Evolutionary conservation across 2,888 invertebrate genomes (phyloP).

Genomic region (Heliconius sara): DNA sequence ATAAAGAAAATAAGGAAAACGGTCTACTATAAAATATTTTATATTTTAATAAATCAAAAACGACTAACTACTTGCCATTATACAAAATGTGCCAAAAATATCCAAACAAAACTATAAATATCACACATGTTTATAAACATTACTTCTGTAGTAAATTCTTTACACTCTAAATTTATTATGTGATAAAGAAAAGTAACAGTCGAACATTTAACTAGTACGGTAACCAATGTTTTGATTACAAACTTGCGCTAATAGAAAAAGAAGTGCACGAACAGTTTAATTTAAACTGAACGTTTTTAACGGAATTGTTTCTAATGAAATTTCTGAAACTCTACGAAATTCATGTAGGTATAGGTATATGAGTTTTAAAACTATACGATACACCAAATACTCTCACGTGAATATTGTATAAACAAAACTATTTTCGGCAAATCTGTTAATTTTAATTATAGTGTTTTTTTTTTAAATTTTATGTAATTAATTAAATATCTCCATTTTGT

Average conservation of each 20-base stretch:
- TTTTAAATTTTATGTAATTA: no score
- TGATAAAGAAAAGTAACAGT: constrained; percentile 20
- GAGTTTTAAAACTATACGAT: neutral
- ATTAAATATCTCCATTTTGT: no score
- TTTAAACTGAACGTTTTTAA: constrained; percentile 22
- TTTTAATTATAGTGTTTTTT: no score
- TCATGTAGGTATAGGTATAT: neutral
- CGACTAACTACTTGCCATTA: neutral
- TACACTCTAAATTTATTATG: constrained; percentile 10
- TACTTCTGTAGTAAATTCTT: constrained; percentile 6
- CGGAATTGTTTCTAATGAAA: neutral
- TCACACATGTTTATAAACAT: neutral
- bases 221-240: constrained; percentile 22
- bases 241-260: constrained; percentile 17
- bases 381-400: neutral
- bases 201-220: constrained; percentile 17
- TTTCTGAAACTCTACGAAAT: neutral
- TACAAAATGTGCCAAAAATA: neutral
- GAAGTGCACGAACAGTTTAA: constrained; percentile 12
- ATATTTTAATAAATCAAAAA: neutral
- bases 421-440: no score
- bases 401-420: no score
- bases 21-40: neutral
- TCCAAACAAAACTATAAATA: neutral
- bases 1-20: neutral